Evolutionary conservation across 2,888 invertebrate genomes (phyloP).

Genomic region (Cephus sareptanus): DNA sequence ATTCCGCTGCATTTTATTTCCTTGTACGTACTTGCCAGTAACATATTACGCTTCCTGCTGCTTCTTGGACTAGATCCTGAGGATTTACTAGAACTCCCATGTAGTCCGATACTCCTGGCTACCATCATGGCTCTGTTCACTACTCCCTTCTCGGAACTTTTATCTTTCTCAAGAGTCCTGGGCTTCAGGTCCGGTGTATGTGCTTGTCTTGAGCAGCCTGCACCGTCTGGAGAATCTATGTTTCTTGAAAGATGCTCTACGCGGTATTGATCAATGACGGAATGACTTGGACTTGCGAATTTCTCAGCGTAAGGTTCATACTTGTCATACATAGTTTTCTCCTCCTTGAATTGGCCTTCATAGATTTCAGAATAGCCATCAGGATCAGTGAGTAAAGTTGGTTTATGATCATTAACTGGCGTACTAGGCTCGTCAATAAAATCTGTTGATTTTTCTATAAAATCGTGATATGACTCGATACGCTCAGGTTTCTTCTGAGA

Average conservation of each 20-base stretch:
- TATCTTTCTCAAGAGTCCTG: constrained; percentile 54
- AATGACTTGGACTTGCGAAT: constrained; percentile 27
- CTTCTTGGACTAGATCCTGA: constrained; percentile 60
- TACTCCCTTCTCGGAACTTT: constrained; percentile 56
- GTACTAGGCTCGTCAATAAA: constrained; percentile 44
- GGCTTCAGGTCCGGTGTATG: constrained; percentile 36
- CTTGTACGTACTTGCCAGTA: constrained; percentile 75
- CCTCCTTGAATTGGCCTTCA: constrained; percentile 41
- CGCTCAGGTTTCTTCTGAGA: constrained; percentile 34
- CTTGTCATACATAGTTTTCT: constrained; percentile 38
- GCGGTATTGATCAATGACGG: constrained; percentile 10
- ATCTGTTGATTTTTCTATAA: constrained; percentile 49
- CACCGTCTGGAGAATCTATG: constrained; percentile 48
- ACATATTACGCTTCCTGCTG: constrained; percentile 69
- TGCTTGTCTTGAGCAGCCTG: constrained; percentile 43
- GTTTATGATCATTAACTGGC: constrained; percentile 28
- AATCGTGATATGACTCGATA: constrained; percentile 44
- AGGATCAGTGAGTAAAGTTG: constrained; percentile 33
- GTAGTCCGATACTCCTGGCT: constrained; percentile 64
- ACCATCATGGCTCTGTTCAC: constrained; percentile 66
- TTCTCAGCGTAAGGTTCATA: constrained; percentile 46
- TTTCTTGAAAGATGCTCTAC: constrained; percentile 19
- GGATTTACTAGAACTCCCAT: constrained; percentile 54
- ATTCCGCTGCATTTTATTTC: not conserved
- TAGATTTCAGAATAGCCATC: constrained; percentile 44